Conservation (phyloP, 92 coral and sea anemone genomes). For the Zoanthus gigantus region DNA sequence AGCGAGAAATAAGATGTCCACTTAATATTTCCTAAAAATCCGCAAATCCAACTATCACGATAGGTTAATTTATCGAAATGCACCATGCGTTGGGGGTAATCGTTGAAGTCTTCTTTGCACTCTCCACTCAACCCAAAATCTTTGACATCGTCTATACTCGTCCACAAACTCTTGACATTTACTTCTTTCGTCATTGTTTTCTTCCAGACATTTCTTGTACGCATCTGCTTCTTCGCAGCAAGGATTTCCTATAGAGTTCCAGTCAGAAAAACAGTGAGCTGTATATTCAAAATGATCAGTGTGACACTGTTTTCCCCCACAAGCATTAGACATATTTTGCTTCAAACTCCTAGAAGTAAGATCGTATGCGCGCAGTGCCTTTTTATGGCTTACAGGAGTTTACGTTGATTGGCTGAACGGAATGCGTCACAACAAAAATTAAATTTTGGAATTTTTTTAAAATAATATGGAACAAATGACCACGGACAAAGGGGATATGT, state of each 20-base stretch:
- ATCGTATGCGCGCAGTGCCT: not conserved
- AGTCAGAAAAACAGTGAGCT: conserved; percentile 28
- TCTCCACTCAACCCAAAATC: conserved; percentile 37
- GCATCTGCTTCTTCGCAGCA: conserved; percentile 47
- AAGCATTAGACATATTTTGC: conserved; percentile 12
- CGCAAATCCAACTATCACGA: not conserved
- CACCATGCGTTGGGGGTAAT: conserved; percentile 41
- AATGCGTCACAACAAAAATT: too few relatives aligned
- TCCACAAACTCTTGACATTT: conserved; percentile 44
- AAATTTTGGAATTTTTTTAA: too few relatives aligned
- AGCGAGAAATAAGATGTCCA: not conserved
- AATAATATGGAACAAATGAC: too few relatives aligned
- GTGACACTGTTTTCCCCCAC: conserved; percentile 23
- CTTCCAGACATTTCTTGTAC: conserved; percentile 40
- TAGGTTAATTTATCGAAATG: conserved; percentile 17
- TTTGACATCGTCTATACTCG: conserved; percentile 38
- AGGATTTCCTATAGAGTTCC: conserved; percentile 45
- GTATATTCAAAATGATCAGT: conserved; percentile 42
- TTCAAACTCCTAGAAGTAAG: not conserved
- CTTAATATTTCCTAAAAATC: not conserved
- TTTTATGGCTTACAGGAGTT: not conserved
- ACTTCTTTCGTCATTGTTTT: conserved; percentile 10
- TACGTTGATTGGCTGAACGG: too few relatives aligned
- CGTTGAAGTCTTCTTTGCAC: conserved; percentile 25
- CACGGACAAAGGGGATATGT: too few relatives aligned